phyloP scores from a whole-genome alignment of 2,888 invertebrate genomes.

The Geophilus truncorum region DNA sequence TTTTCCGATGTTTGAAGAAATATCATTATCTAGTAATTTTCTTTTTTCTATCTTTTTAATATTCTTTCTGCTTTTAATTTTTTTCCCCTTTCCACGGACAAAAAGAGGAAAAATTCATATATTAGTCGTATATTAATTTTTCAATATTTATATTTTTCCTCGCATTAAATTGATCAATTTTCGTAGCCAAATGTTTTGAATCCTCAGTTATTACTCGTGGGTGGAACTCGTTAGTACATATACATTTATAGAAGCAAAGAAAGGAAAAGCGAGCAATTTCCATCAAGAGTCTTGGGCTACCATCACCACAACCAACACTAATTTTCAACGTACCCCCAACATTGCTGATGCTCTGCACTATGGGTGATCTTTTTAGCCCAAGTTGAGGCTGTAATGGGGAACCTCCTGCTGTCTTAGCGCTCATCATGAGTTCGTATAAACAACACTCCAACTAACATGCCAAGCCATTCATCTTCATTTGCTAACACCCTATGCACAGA shows the following conservation, averaged over 20 bases:
- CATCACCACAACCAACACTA: constrained; percentile 8
- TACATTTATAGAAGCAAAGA: too few species aligned
- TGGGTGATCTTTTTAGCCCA: constrained; percentile 15
- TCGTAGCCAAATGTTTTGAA: too few species aligned
- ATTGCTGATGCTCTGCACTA: neutral
- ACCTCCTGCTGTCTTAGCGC: constrained; percentile 8
- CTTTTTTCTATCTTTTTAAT: neutral
- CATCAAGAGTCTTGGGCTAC: neutral
- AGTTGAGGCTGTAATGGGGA: neutral
- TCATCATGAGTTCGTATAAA: constrained; percentile 13
- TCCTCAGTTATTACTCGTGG: neutral
- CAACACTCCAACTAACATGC: constrained; percentile 15
- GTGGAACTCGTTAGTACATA: neutral
- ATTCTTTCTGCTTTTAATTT: neutral
- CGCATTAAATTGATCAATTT: neutral
- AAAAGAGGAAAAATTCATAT: neutral
- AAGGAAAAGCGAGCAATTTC: constrained; percentile 1
- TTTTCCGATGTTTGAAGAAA: constrained; percentile 3
- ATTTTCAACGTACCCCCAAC: constrained; percentile 2
- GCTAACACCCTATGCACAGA: constrained; percentile 15
- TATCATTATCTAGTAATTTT: constrained; percentile 9
- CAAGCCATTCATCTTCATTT: constrained; percentile 12
- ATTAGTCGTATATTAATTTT: neutral
- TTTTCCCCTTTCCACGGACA: neutral
- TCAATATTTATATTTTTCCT: neutral